A percentile compares a stretch with the other conserved stretches of the same genome.
Evolutionary conservation across 2,797 vertebrate species (phyloP).

Genomic region (Epinephelus coioides): DNA sequence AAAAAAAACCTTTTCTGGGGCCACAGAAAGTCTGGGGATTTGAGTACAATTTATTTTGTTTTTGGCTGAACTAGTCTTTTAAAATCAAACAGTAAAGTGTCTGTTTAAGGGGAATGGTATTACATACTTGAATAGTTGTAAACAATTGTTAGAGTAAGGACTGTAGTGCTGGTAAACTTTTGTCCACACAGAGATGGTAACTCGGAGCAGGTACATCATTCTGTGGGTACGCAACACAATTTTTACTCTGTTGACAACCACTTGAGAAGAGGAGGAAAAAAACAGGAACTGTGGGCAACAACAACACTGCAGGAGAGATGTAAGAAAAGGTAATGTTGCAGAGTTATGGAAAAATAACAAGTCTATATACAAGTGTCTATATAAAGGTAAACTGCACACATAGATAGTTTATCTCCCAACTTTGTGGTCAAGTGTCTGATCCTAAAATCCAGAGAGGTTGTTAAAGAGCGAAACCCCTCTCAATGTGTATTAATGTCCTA

Average conservation of each 20-base stretch:
- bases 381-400: slow-evolving; percentile 37
- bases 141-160: slow-evolving; percentile 16
- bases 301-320: neutral
- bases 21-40: no score
- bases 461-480: neutral
- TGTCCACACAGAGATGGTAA: neutral
- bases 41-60: no score
- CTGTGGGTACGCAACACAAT: neutral
- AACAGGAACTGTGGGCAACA: neutral
- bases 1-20: no score
- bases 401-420: neutral
- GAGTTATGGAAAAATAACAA: slow-evolving; percentile 30
- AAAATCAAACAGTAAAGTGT: neutral
- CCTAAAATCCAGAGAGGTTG: neutral
- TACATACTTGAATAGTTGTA: slow-evolving; percentile 19
- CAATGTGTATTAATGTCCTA: slow-evolving; percentile 68
- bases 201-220: neutral
- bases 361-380: slow-evolving; percentile 9
- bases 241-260: neutral
- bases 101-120: neutral
- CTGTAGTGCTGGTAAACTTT: slow-evolving; percentile 8
- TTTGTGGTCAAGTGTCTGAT: neutral
- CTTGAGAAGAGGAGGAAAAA: neutral
- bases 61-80: no score
- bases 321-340: neutral